A percentile compares a stretch with the other conserved stretches of the same genome.
Conservation (phyloP, 1,140 invertebrate genomes). For the Lordiphosa collinella region DNA sequence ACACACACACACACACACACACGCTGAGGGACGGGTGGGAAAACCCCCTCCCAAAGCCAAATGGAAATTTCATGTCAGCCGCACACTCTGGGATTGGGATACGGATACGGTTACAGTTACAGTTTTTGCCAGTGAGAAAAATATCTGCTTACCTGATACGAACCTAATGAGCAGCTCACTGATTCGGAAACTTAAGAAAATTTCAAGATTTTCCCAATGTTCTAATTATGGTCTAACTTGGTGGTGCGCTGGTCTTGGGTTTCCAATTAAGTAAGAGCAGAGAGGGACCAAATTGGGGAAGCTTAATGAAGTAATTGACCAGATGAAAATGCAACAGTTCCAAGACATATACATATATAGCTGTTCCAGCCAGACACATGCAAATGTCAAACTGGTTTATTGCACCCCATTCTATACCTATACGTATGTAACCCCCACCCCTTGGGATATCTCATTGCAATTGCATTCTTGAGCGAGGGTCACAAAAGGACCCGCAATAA, state of each 20-base stretch:
- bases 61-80: conserved; percentile 47
- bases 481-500: conserved; percentile 21
- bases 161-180: conserved; percentile 24
- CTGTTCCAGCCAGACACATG: too few species aligned
- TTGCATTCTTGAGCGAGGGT: conserved; percentile 25
- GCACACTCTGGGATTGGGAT: conserved; percentile 7
- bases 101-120: conserved; percentile 31
- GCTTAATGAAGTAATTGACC: not conserved
- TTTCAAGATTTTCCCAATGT: conserved; percentile 23
- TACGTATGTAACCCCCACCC: too few species aligned
- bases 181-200: conserved; percentile 37
- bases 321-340: too few species aligned
- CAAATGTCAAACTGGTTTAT: not conserved
- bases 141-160: conserved; percentile 1
- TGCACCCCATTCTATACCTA: not conserved
- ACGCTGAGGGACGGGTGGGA: not conserved
- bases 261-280: conserved; percentile 59
- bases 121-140: conserved; percentile 35
- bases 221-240: conserved; percentile 30
- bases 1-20: conserved; percentile 9
- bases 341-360: too few species aligned
- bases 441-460: conserved; percentile 2
- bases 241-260: conserved; percentile 36
- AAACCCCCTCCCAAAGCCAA: conserved; percentile 31
- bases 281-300: conserved; percentile 8